Evolutionary conservation across 2,113 vertebrate species (phyloP), one percentile per base, ranked within the genome.

Genomic region (Bombycilla garrulus): DNA sequence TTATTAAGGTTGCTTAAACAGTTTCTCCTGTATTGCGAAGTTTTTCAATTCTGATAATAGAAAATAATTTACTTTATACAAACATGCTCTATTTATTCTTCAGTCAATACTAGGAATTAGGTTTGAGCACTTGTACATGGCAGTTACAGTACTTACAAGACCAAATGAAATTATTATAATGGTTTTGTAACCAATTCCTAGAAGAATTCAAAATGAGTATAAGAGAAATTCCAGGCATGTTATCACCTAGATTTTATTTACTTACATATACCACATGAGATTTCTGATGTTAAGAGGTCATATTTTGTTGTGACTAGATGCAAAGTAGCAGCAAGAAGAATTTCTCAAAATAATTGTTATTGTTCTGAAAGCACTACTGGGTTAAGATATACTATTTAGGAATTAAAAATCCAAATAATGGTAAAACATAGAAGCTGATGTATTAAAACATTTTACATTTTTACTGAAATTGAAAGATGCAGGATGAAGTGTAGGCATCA

Each of bases 221-320:
- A n/a, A 33, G 73, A 80, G 6, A 81, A 60, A 31, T 77, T 91
- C 22, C 57, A 89, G 53, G 38, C 38, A 88, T 10, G 38, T 64
- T 78, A 90, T 70, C 54, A 95, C 31, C 12, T 57, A 81, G 47
- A 82, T 78, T 94, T 96, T 56, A 92, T 60, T 95, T 64, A 77
- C 13, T 60, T 61, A 50, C 64, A 82, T 73, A 71, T 31, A 54
- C 45, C 72, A 71, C 21, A 67, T 51, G 26, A 86, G 17, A 93
- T 90, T 97, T 93, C 42, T 58, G 31, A 47, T 66, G 45, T 15
- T 94, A 86, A 82, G 53, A 72, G 31, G 80, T 91, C n/a, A 36
- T 73, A 90, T 90, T 93, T 96, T 91, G 84, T 44, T 60, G 66
- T 71, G 87, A 94, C 28, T 50, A 35, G 24, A 93, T 12, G 22